Conservation (phyloP, 2,113 vertebrate species). For the Chelonoidis abingdonii region DNA sequence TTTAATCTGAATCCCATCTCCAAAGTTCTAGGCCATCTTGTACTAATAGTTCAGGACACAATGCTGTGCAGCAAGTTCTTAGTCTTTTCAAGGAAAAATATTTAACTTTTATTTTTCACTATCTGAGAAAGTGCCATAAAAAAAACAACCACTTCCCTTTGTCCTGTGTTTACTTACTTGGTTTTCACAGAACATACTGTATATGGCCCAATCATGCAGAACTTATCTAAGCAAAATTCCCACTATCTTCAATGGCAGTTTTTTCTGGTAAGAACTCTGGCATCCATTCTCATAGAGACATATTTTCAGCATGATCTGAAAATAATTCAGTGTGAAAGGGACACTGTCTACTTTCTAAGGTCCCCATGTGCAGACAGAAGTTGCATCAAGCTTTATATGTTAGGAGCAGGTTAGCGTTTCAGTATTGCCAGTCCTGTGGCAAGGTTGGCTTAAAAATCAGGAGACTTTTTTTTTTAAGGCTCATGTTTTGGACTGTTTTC, state of each 20-base stretch:
- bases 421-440: neutral
- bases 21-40: neutral
- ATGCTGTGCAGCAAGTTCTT: neutral
- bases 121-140: neutral
- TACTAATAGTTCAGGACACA: neutral
- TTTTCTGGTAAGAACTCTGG: neutral
- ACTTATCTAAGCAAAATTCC: neutral
- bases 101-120: neutral
- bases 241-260: neutral
- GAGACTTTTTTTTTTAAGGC: neutral
- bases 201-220: neutral
- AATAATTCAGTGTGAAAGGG: neutral
- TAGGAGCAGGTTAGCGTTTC: neutral
- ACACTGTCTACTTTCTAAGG: neutral
- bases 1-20: neutral
- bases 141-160: neutral
- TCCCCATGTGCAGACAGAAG: neutral
- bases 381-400: neutral
- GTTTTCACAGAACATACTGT: neutral
- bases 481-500: neutral
- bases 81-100: neutral
- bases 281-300: rapidly evolving
- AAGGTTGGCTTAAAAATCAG: neutral
- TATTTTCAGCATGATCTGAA: neutral
- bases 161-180: neutral